These are phyloP conservation scores for Formicarius rufipectus DNA, from an alignment of 2,113 vertebrate species.

Conservation along the genomic window DNA sequence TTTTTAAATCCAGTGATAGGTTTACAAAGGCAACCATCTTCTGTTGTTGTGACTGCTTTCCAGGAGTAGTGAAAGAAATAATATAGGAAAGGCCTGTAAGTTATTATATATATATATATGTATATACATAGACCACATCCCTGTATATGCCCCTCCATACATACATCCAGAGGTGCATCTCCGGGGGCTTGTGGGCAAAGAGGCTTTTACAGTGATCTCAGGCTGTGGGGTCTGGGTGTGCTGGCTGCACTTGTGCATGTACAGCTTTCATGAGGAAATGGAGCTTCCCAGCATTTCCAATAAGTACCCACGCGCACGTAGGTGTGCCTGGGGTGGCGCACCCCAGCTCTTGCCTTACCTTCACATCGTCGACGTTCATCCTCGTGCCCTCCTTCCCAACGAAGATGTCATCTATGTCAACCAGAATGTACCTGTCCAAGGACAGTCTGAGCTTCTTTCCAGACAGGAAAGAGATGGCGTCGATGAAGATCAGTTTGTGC, in stretches of 20 bases:
- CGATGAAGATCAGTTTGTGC: slow-evolving; percentile 91
- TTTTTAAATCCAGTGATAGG: background rate
- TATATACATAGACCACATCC: background rate
- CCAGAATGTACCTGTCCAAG: slow-evolving; percentile 90
- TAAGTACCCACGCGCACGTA: too few relatives aligned
- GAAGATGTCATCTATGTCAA: slow-evolving; percentile 96
- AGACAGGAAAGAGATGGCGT: slow-evolving; percentile 90
- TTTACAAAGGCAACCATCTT: background rate
- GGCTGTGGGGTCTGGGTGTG: background rate
- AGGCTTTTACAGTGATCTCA: background rate
- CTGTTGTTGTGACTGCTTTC: background rate
- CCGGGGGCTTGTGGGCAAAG: background rate
- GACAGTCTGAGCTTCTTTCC: slow-evolving; percentile 87
- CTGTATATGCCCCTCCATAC: too few relatives aligned
- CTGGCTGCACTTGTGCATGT: background rate
- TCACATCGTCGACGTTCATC: slow-evolving; percentile 93
- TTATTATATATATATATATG: background rate
- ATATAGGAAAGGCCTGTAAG: background rate
- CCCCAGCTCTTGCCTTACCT: slow-evolving; percentile 78
- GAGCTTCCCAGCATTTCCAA: background rate
- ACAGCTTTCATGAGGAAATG: background rate
- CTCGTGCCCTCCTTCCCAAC: slow-evolving; percentile 96
- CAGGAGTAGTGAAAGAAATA: background rate
- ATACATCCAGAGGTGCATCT: too few relatives aligned
- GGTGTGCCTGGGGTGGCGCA: background rate